phyloP scores from a whole-genome alignment of 1,140 invertebrate species.

The Papilio glaucus region DNA sequence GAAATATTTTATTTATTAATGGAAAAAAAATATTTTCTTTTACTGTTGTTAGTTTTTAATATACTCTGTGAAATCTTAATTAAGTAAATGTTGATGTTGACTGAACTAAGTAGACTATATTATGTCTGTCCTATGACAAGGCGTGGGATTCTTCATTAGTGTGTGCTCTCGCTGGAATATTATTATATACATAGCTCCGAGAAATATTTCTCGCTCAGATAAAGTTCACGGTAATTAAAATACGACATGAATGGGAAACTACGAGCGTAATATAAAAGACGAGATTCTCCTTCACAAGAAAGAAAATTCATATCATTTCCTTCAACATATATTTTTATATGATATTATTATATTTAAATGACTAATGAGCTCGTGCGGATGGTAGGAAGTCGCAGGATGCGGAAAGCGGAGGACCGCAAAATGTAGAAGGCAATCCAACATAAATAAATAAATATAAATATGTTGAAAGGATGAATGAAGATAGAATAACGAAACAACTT shows the following conservation, averaged over 20 bases:
- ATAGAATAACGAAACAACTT: too few relatives aligned
- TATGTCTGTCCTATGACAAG: conserved; percentile 1
- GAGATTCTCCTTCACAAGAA: background rate
- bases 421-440: too few relatives aligned
- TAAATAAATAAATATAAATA: too few relatives aligned
- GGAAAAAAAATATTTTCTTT: too few relatives aligned
- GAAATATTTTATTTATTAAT: too few relatives aligned
- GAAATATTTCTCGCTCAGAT: conserved; percentile 21
- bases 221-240: conserved; percentile 25
- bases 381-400: too few relatives aligned
- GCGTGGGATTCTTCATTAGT: conserved; percentile 14
- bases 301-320: conserved; percentile 8
- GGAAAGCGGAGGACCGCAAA: too few relatives aligned
- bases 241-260: conserved; percentile 20
- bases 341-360: background rate
- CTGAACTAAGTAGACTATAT: too few relatives aligned
- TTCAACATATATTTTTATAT: background rate
- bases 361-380: too few relatives aligned
- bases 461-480: too few relatives aligned
- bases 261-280: conserved; percentile 1
- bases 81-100: background rate
- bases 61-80: background rate
- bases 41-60: background rate
- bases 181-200: conserved; percentile 8
- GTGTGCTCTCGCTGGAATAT: conserved; percentile 11